Evolutionary conservation across 2,888 invertebrate species (phyloP).

Genomic region (Papilio demoleus): DNA sequence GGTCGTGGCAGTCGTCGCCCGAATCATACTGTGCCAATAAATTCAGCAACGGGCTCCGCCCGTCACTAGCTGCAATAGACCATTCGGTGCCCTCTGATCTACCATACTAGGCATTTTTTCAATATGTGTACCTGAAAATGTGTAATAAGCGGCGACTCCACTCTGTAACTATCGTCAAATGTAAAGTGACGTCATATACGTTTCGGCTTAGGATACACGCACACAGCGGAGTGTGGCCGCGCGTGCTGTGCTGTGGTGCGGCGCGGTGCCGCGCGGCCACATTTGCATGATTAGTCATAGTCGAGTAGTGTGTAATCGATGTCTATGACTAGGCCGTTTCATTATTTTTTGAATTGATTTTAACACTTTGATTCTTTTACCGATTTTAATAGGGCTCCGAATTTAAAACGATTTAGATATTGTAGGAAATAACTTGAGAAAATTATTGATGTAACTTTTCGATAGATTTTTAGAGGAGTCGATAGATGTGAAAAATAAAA

Average conservation of each 20-base stretch:
- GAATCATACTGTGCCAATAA: conserved; percentile 51
- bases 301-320: conserved; percentile 46
- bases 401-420: conserved; percentile 33
- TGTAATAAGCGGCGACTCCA: conserved; percentile 46
- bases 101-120: conserved; percentile 22
- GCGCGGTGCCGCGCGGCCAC: too few species aligned
- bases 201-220: conserved; percentile 43
- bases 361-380: conserved; percentile 42
- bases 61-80: conserved; percentile 24
- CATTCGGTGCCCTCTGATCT: neutral
- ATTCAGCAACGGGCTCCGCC: conserved; percentile 25
- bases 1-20: conserved; percentile 69
- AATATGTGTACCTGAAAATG: conserved; percentile 48
- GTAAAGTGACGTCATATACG: conserved; percentile 31
- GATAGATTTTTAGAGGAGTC: conserved; percentile 22
- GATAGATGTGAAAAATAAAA: conserved; percentile 9
- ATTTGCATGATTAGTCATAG: conserved; percentile 41
- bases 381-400: conserved; percentile 27
- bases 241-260: too few species aligned
- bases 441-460: conserved; percentile 31
- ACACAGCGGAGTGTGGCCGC: too few species aligned
- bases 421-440: conserved; percentile 38
- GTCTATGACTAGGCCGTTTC: conserved; percentile 43
- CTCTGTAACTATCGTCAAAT: conserved; percentile 52
- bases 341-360: conserved; percentile 47